Evolutionary conservation across 1,140 invertebrate species (phyloP), one percentile per base, ranked within the genome.

Genomic region (Drosophila tropicalis): DNA sequence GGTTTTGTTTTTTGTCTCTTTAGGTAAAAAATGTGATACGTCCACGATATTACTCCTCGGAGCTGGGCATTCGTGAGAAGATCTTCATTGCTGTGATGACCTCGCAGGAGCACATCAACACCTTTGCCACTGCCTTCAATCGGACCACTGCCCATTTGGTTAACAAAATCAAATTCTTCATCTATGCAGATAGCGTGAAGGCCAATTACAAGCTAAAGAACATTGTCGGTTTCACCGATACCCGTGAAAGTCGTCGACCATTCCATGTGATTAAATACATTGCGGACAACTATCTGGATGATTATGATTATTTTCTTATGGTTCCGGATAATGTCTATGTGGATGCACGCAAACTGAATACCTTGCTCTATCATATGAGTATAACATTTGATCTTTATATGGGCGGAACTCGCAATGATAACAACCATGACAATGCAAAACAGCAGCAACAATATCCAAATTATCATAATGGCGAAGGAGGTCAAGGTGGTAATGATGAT

Each of bases 251-350:
- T 79, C 92, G 96, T 3, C 95, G 96, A 79, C 95, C 96, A 2
- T 97, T 97, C 91, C 96, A 98, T 85, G 94, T 96, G 4, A 93
- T 99, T 25, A 97, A 98, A 90, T 98, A 98, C 84, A 95, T 98
- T 5, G 95, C 95, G 15, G 97, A 98, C 70, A 97, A 97, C 90
- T 98, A 96, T 92, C 91, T 96, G 9, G 95, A 98, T 62, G 96
- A 96, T 70, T 98, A 96, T 93, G 97, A 98, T 92, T 99, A 96
- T 92, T 98, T 97, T 92, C 96, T 97, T 86, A 93, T 99, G 29
- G 94, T 96, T 2, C 95, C 96, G 29, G 97, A 98, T 92, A 94
- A 94, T 10, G 95, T 95, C 6, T 98, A 96, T 90, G 93, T 98
- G 15, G 96, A 97, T 91, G 96, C 95, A 0, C 94, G 95, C 63